Base-by-base conservation (phyloP, 2,888 invertebrate species). In the Euproctis similis region DNA sequence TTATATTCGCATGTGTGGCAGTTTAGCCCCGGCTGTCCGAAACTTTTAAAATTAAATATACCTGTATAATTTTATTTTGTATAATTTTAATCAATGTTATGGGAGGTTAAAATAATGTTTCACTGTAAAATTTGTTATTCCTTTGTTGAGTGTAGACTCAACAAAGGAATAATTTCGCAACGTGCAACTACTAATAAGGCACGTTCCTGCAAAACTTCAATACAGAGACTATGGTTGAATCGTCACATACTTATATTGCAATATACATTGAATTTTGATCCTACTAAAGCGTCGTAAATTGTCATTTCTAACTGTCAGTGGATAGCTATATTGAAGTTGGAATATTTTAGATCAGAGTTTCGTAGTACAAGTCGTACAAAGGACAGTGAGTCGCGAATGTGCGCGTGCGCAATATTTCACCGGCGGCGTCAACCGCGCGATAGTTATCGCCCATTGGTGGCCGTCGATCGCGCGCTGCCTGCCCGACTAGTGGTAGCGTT, bases 401-500 rank as follows among this genome's bases (percentile, higher is more conserved):
- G 34, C 44, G 38, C 40, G 30, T 40, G 50, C 46, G 49, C 57
- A 57, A 59, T 61, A 63, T 53, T 56, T 56, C 48, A 39, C 46
- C 34, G 27, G 37, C 42, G 44, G 52, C 46, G 54, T 42, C 52
- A 61, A n/a, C 58, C 59, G 57, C 29, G 47, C 52, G 68, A 69
- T 68, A 59, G 13, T 44, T n/a, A 69, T 68, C 69, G 48, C 43
- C 51, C 41, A 35, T 42, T 59, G 53, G 57, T 57, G 55, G 42
- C 34, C 39, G 37, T 36, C 46, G 41, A 48, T 40, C 30, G 22
- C n/a, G 26, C 26, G 35, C 40, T 35, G 39, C 36, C 38, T 35
- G 38, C 37, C 37, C 33, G 51, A 6, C 41, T 30, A 41, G n/a
- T n/a, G 44, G 40, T 44, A 41, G 36, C 47, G 27, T 49, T 26